Conservation (phyloP, 2,797 vertebrate species). For the Coregonus ussuriensis region DNA sequence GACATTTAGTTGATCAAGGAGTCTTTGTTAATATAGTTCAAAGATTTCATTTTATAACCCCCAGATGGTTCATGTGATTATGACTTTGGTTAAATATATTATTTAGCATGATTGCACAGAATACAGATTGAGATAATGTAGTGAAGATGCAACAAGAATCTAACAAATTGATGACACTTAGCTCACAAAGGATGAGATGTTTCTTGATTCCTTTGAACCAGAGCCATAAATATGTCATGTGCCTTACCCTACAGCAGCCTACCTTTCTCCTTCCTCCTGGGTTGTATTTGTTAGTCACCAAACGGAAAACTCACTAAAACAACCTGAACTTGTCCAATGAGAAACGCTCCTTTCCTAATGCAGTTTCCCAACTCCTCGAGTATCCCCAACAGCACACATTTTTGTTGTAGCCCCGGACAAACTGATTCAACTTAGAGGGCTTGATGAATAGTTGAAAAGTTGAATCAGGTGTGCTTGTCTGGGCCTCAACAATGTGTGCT, state of each 20-base stretch:
- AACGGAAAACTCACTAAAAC: not conserved
- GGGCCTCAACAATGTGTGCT: too few relatives aligned
- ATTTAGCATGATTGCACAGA: conserved; percentile 14
- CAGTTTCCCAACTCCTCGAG: too few relatives aligned
- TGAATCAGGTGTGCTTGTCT: too few relatives aligned
- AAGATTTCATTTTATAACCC: not conserved
- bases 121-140: not conserved
- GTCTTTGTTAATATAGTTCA: not conserved
- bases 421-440: too few relatives aligned
- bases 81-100: not conserved
- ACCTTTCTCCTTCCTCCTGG: not conserved
- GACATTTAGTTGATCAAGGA: too few relatives aligned
- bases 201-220: conserved; percentile 7
- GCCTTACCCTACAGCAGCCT: conserved; percentile 14
- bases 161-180: not conserved
- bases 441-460: too few relatives aligned
- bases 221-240: conserved; percentile 11
- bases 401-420: too few relatives aligned
- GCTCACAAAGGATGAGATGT: conserved; percentile 5
- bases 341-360: too few relatives aligned
- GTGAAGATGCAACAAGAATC: not conserved
- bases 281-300: not conserved
- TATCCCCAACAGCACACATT: too few relatives aligned
- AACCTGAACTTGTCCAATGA: too few relatives aligned
- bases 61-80: not conserved